Evolutionary conservation across 2,113 vertebrate genomes (phyloP), one percentile per base, ranked within the genome.

Genomic region (Pteronura brasiliensis): DNA sequence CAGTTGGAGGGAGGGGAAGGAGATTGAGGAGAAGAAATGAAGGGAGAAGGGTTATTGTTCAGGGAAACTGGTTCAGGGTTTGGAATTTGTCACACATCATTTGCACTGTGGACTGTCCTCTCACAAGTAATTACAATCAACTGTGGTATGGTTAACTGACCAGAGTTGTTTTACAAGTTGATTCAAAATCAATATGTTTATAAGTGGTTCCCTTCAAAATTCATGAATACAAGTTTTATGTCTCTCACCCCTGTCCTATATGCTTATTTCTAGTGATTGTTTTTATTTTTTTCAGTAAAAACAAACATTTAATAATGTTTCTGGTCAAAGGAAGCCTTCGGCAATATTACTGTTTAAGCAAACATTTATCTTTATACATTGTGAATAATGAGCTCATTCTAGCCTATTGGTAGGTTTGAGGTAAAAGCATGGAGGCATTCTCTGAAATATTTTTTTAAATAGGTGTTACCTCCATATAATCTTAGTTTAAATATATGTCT

Each of bases 201-300:
- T 67, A 89, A 86, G 74, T 42, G 57, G 17, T 13, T 57, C 9
- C 25, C 79, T 95, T 93, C 57, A 72, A 80, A 93, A 91, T 84
- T 93, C 76, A 49, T 13, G 57, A 90, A 61, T 61, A 17, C 42
- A 76, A 93, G 13, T 29, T 47, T 82, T 80, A 13, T 17, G 23
- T 74, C 63, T 92, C 79, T 92, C 59, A 7, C 67, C 27, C 79
- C 42, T 80, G 23, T 92, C 65, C 21, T 67, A 27, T 20, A 36
- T 57, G 23, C 27, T 55, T 79, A 17, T 91, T 97, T 96, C 81
- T 97, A 20, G 34, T 72, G 55, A 80, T 34, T 77, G 27, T n/a
- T 47, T 95, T 76, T 84, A 71, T 93, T 52, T 83, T 72, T 47
- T 74, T 47, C 36, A 90, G 81, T 74, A 76, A 61, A 96, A 96